These are phyloP conservation scores for Anoplophora glabripennis DNA, from an alignment of 1,140 invertebrate species.

Conservation along the genomic window DNA sequence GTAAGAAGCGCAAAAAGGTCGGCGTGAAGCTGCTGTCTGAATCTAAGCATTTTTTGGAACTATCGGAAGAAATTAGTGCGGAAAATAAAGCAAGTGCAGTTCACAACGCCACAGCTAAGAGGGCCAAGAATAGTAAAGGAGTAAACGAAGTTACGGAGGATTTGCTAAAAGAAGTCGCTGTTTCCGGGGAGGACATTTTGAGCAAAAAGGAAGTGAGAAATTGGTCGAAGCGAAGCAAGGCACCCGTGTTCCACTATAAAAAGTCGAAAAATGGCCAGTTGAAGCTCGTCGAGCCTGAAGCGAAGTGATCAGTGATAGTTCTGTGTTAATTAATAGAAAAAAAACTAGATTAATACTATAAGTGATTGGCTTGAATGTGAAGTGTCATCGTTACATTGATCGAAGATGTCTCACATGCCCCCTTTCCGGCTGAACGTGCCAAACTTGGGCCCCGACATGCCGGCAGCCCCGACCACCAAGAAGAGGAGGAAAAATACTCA, in stretches of 20 bases:
- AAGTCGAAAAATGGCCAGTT: conserved; percentile 17
- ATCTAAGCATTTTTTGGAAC: conserved; percentile 29
- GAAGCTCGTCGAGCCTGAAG: conserved; percentile 17
- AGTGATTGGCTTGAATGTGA: no score
- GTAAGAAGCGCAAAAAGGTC: conserved; percentile 24
- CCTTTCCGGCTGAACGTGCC: conserved; percentile 66
- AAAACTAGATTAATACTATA: no score
- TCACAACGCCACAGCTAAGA: background rate
- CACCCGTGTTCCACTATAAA: conserved; percentile 32
- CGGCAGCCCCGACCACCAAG: conserved; percentile 65
- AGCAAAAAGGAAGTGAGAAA: conserved; percentile 31
- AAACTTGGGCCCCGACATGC: conserved; percentile 57
- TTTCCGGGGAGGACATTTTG: conserved; percentile 34
- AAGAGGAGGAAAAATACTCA: conserved; percentile 66
- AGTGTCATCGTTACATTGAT: background rate
- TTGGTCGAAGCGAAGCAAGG: conserved; percentile 38
- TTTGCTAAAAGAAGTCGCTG: conserved; percentile 25
- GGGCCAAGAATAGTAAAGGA: background rate
- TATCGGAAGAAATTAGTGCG: conserved; percentile 7
- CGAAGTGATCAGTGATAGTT: conserved; percentile 12
- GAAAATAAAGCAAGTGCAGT: conserved; percentile 2
- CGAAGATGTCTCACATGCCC: conserved; percentile 65
- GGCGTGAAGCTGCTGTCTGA: conserved; percentile 34
- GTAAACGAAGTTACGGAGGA: conserved; percentile 17
- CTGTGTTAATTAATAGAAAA: background rate